Base-by-base conservation (phyloP, 2,797 vertebrate genomes). In the Monodelphis domestica region DNA sequence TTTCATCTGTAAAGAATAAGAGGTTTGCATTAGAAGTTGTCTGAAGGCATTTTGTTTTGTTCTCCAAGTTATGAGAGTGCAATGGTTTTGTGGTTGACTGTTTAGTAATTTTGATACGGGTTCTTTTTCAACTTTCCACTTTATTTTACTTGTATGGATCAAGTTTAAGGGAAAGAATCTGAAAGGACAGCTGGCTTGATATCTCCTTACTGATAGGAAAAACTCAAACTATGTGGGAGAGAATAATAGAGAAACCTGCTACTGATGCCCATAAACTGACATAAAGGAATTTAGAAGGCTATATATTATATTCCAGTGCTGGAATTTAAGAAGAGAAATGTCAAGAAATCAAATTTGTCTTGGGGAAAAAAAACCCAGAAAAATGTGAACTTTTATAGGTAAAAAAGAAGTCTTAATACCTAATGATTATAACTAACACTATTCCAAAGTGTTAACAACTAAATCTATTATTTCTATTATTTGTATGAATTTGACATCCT, bases 161-260 rank as follows among this genome's bases (percentile, higher is more conserved):
- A 12, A 26, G 90, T 45, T 53, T 54, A 78, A 54, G 51, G 88
- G 30, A 94, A 94, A 54, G 53, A 88, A 54, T 88, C 54, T 93
- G 50, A 70, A 95, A 92, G 92, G 54, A 87, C 91, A 29, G 9
- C 88, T 63, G 28, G 1, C 12, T 28, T 63, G 30, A 88, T 38
- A 9, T 78, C 89, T 94, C 90, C 45, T 90, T 94, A 78, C 38
- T 54, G 57, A 7, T 14, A 54, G 54, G 78, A 88, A 29, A 92
- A 94, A 94, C 54, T 89, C 28, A 92, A 87, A 96, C 55, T 28
- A n/a, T 93, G 55, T 53, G 89, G 10, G 30, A 92, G 87, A 54
- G 4, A 53, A 38, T 6, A 2, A n/a, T 50, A 26, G 30, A 94
- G 70, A 1, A 55, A 29, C 9, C n/a, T 0, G 70, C 12, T 6